Evolutionary conservation across 1,140 invertebrate genomes (phyloP).

Genomic region (Monochamus saltuarius): DNA sequence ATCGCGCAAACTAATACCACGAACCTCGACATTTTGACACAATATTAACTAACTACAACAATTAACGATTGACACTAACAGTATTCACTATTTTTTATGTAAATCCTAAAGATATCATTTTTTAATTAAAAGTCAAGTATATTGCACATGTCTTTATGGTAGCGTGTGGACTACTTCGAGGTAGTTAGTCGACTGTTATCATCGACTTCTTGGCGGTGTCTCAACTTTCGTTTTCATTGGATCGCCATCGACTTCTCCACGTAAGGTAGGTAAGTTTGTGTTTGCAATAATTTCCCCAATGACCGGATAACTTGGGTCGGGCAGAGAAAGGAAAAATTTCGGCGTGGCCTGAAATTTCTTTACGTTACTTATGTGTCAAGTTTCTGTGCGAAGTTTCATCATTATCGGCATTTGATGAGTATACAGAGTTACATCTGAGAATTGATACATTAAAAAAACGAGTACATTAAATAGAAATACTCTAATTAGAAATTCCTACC

Average conservation of each 20-base stretch:
- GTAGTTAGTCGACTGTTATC: constrained; percentile 9
- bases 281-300: constrained; percentile 8
- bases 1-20: neutral
- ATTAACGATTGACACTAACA: neutral
- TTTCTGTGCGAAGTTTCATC: no score
- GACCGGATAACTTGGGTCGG: neutral
- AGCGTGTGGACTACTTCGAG: neutral
- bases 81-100: neutral
- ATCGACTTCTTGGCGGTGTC: neutral
- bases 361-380: no score
- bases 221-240: constrained; percentile 26
- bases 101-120: no score
- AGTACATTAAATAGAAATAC: no score
- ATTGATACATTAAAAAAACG: no score
- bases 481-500: no score
- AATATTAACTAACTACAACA: neutral
- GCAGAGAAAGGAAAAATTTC: no score
- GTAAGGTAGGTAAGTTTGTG: neutral
- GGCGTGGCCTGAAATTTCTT: no score
- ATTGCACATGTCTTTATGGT: neutral
- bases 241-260: constrained; percentile 1
- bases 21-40: constrained; percentile 7
- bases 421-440: no score
- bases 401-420: no score
- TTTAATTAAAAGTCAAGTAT: no score